Percentiles rank a stretch among this genome's conserved stretches.
phyloP scores from a whole-genome alignment of 2,113 vertebrate species.

The Etia nguti region DNA sequence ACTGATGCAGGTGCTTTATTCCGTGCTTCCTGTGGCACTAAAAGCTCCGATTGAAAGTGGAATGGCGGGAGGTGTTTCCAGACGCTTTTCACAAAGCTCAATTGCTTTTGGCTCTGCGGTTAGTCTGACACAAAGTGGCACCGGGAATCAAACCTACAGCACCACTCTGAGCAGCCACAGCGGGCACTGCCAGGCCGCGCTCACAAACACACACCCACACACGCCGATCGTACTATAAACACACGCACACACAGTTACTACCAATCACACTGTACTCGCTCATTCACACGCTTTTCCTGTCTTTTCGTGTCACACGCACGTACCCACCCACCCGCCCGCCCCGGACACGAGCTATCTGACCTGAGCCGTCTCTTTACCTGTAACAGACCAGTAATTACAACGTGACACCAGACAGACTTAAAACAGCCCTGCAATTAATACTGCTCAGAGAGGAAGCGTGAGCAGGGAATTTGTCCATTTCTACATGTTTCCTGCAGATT shows the following conservation, averaged over 20 bases:
- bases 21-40: constrained; percentile 40
- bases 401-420: constrained; percentile 33
- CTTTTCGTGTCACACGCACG: neutral
- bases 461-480: neutral
- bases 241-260: constrained; percentile 39
- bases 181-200: neutral
- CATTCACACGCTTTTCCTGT: neutral
- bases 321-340: neutral
- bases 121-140: constrained; percentile 62
- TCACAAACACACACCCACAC: constrained; percentile 24
- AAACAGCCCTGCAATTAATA: constrained; percentile 13
- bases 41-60: constrained; percentile 49
- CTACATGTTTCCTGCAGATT: neutral
- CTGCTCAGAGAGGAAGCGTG: neutral
- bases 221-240: constrained; percentile 20
- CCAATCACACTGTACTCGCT: constrained; percentile 29
- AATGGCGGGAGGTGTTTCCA: constrained; percentile 48
- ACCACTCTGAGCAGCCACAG: constrained; percentile 42
- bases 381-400: constrained; percentile 50
- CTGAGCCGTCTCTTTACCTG: constrained; percentile 45
- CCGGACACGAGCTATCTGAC: neutral
- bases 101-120: constrained; percentile 51
- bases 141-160: constrained; percentile 48
- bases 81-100: constrained; percentile 39
- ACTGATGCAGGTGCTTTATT: constrained; percentile 41